Evolutionary conservation across 30 jellyfish, hydroid and myxozoan species (phyloP).

Genomic region (Hydractinia echinata): DNA sequence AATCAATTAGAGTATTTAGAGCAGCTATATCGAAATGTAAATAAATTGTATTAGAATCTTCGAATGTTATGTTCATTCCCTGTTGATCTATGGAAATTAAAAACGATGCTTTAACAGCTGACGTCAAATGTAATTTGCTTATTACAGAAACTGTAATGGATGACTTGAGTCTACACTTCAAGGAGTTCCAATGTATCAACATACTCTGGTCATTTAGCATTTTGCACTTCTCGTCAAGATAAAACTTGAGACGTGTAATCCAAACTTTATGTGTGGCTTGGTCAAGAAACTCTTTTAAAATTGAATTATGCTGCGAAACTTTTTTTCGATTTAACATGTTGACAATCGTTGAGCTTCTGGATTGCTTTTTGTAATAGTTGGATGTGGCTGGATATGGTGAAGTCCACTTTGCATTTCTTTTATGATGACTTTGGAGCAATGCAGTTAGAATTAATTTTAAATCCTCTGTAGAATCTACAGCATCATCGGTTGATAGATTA

Average conservation of each 20-base stretch:
- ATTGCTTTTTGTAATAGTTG: slow-evolving; percentile 11
- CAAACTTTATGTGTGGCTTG: slow-evolving; percentile 35
- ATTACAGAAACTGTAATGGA: neutral
- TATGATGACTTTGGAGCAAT: slow-evolving; percentile 4
- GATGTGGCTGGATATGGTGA: neutral
- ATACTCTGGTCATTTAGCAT: slow-evolving; percentile 15
- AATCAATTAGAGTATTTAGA: slow-evolving; percentile 21
- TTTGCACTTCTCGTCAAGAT: neutral
- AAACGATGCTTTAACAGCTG: neutral
- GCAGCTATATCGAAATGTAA: slow-evolving; percentile 24
- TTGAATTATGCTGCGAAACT: neutral
- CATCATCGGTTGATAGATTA: neutral
- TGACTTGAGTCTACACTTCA: neutral
- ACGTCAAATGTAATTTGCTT: neutral
- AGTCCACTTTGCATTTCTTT: neutral
- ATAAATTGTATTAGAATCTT: neutral
- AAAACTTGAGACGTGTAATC: slow-evolving; percentile 13
- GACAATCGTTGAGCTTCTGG: slow-evolving; percentile 1
- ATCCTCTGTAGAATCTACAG: neutral
- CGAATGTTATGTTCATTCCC: slow-evolving; percentile 6
- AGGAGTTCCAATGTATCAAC: slow-evolving; percentile 20
- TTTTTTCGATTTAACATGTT: slow-evolving; percentile 1
- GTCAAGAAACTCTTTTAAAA: slow-evolving; percentile 19
- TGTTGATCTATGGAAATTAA: slow-evolving; percentile 13
- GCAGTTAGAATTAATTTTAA: neutral